These are phyloP conservation scores for Allacma fusca DNA, from an alignment of 2,888 invertebrate species.

Conservation along the genomic window DNA sequence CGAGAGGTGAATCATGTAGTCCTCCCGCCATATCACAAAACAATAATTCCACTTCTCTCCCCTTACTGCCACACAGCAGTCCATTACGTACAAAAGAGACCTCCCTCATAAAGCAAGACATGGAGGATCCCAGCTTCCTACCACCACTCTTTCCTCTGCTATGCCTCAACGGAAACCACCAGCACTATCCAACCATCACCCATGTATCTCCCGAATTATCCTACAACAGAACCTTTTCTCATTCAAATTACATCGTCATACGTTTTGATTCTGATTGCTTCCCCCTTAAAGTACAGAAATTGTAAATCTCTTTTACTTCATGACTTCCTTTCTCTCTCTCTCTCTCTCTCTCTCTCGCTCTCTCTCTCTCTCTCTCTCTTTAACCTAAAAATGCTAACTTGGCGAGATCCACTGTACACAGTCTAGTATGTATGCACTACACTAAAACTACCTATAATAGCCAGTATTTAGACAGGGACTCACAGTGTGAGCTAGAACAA, in stretches of 20 bases:
- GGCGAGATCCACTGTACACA: not conserved
- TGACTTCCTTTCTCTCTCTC: constrained; percentile 20
- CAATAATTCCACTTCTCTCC: too few species aligned
- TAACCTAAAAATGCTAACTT: constrained; percentile 7
- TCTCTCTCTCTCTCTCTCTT: not conserved
- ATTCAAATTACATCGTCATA: constrained; percentile 24
- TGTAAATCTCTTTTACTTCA: constrained; percentile 31
- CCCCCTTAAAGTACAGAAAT: constrained; percentile 14
- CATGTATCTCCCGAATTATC: constrained; percentile 8
- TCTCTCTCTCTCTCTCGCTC: not conserved
- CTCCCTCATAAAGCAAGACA: not conserved
- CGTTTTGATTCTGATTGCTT: constrained; percentile 36
- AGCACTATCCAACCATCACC: constrained; percentile 7
- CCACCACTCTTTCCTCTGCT: not conserved
- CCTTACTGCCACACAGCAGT: too few species aligned
- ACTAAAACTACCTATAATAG: too few species aligned
- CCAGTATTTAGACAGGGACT: too few species aligned
- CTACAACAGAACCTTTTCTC: constrained; percentile 17
- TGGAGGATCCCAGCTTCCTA: not conserved
- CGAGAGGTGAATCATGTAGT: not conserved
- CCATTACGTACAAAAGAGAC: too few species aligned
- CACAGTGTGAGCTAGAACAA: too few species aligned
- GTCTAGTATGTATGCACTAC: not conserved
- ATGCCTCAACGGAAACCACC: constrained; percentile 14
- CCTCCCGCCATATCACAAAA: not conserved